phyloP scores from a whole-genome alignment of 2,113 vertebrate genomes.

The Elaphurus davidianus region DNA sequence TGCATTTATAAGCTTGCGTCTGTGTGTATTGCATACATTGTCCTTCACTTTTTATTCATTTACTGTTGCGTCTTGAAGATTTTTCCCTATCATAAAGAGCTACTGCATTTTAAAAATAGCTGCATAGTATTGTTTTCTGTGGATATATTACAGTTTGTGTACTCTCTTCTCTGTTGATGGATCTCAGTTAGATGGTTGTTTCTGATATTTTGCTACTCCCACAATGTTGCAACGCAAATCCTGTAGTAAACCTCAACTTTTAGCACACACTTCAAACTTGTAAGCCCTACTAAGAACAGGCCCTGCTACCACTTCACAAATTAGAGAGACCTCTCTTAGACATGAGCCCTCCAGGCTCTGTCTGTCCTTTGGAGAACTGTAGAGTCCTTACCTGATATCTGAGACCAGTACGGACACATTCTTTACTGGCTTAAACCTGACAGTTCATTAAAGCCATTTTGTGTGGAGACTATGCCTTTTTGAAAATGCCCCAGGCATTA shows the following conservation, averaged over 20 bases:
- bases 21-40: neutral
- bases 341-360: neutral
- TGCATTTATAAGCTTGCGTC: neutral
- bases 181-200: conserved; percentile 5
- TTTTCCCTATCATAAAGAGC: conserved; percentile 9
- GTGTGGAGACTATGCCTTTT: neutral
- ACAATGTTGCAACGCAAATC: neutral
- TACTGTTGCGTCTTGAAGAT: neutral
- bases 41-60: neutral
- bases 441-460: neutral
- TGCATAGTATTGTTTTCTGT: conserved; percentile 29
- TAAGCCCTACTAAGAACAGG: neutral
- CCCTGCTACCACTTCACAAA: neutral
- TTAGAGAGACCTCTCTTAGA: neutral
- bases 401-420: neutral
- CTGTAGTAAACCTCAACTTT: neutral
- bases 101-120: neutral
- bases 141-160: neutral
- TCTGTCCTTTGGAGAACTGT: neutral
- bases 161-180: neutral
- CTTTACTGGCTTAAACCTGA: neutral
- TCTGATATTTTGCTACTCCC: neutral
- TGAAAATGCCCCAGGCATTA: neutral
- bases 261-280: neutral
- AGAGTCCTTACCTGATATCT: neutral